These are phyloP conservation scores for Poicephalus meyeri DNA, from an alignment of 2,113 vertebrate species.

Conservation along the genomic window DNA sequence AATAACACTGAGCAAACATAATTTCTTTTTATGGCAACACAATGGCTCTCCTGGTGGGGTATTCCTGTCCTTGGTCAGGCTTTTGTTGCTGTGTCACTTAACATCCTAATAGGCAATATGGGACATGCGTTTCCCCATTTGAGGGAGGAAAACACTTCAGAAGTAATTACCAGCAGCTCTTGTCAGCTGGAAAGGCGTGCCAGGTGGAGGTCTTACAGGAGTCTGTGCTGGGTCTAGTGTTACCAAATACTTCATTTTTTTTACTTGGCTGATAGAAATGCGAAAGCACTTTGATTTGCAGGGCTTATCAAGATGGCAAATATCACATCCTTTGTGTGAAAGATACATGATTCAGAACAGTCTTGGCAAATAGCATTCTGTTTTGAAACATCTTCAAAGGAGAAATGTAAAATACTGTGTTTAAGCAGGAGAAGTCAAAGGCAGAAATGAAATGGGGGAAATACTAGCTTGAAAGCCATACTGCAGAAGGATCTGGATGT, in stretches of 20 bases:
- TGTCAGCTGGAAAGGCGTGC: neutral
- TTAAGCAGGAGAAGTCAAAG: neutral
- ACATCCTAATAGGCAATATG: neutral
- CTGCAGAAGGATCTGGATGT: neutral
- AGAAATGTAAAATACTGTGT: neutral
- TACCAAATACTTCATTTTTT: neutral
- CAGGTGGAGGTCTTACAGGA: neutral
- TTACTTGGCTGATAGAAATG: neutral
- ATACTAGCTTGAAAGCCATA: neutral
- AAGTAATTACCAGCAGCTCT: neutral
- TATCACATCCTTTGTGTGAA: neutral
- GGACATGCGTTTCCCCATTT: neutral
- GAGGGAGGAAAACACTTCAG: neutral
- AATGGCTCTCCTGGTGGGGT: neutral
- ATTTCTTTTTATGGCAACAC: neutral
- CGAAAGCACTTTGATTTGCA: neutral
- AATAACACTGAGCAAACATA: neutral
- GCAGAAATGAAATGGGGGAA: neutral
- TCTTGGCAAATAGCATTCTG: neutral
- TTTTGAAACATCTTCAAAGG: neutral
- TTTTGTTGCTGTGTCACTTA: neutral
- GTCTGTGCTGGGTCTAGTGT: neutral
- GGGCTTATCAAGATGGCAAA: neutral
- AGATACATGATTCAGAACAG: rapidly evolving
- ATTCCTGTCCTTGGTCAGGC: neutral